Percentiles rank a stretch among this genome's conserved stretches.
phyloP scores from a whole-genome alignment of 2,797 vertebrate genomes.

The Girardinus metallicus region DNA sequence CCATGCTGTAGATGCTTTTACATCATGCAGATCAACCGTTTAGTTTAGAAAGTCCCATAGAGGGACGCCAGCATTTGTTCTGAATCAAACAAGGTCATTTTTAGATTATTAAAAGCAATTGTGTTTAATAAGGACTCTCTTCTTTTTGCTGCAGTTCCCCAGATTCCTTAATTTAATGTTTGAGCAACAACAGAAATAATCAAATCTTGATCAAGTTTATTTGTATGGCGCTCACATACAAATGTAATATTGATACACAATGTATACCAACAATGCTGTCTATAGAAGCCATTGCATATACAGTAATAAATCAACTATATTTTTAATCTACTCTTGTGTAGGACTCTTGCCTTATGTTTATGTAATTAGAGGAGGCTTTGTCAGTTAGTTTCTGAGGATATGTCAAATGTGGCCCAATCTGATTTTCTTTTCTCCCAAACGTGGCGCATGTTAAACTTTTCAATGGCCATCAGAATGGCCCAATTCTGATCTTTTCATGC shows the following conservation, averaged over 20 bases:
- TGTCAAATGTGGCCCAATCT: not conserved
- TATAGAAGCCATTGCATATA: not conserved
- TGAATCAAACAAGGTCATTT: not conserved
- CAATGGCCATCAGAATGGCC: not conserved
- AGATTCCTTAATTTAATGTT: not conserved
- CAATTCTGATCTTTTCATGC: not conserved
- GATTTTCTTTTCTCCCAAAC: no score
- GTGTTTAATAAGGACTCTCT: not conserved
- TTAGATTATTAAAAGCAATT: not conserved
- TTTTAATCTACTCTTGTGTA: not conserved
- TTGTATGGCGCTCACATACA: not conserved
- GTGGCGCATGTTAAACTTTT: not conserved
- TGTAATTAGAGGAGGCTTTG: not conserved
- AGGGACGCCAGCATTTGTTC: not conserved
- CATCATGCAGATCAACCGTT: not conserved
- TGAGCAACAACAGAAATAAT: not conserved
- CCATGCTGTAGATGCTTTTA: not conserved
- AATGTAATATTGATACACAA: not conserved
- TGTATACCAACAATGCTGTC: not conserved
- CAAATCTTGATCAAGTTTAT: no score
- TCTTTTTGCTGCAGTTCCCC: not conserved
- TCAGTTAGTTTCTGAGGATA: not conserved
- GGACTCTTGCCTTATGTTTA: not conserved
- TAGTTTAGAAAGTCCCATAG: not conserved
- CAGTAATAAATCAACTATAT: not conserved